Percentiles rank a stretch among this genome's conserved stretches.
These are phyloP conservation scores for Galerucella pusilla DNA, from an alignment of 2,888 invertebrate genomes.

Conservation along the genomic window DNA sequence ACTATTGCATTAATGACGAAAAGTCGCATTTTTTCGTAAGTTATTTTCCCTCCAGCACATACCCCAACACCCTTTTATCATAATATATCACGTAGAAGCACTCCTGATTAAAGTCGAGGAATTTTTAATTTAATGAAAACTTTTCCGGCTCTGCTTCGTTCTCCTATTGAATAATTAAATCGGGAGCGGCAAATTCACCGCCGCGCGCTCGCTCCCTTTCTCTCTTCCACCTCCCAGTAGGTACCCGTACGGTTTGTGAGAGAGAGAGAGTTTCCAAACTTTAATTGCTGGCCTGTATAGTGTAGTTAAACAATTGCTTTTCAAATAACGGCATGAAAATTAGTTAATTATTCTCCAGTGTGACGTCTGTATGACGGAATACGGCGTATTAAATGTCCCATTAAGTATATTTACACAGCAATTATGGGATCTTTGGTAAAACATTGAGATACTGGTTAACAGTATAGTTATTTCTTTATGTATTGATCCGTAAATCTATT, in stretches of 20 bases:
- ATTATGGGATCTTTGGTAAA: conserved; percentile 40
- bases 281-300: conserved; percentile 55
- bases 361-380: conserved; percentile 50
- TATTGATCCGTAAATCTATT: not conserved
- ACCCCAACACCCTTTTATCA: conserved; percentile 22
- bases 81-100: conserved; percentile 46
- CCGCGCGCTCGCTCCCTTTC: not conserved
- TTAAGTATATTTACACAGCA: conserved; percentile 55
- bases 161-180: conserved; percentile 56
- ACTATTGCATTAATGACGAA: not conserved
- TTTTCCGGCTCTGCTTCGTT: conserved; percentile 47
- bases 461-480: not conserved
- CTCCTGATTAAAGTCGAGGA: conserved; percentile 53
- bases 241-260: conserved; percentile 29
- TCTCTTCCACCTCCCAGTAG: not conserved
- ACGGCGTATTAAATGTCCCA: conserved; percentile 47
- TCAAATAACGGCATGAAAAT: conserved; percentile 51
- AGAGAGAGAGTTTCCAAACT: conserved; percentile 50
- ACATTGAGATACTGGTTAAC: not conserved
- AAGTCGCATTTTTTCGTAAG: not conserved
- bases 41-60: conserved; percentile 18
- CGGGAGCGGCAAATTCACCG: conserved; percentile 47
- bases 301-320: conserved; percentile 57
- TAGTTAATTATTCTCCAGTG: conserved; percentile 54
- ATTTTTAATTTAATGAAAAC: conserved; percentile 56